A percentile compares a stretch with the other conserved stretches of the same genome.
phyloP scores from a whole-genome alignment of 2,888 invertebrate species.

The Phrixothrix hirtus region DNA sequence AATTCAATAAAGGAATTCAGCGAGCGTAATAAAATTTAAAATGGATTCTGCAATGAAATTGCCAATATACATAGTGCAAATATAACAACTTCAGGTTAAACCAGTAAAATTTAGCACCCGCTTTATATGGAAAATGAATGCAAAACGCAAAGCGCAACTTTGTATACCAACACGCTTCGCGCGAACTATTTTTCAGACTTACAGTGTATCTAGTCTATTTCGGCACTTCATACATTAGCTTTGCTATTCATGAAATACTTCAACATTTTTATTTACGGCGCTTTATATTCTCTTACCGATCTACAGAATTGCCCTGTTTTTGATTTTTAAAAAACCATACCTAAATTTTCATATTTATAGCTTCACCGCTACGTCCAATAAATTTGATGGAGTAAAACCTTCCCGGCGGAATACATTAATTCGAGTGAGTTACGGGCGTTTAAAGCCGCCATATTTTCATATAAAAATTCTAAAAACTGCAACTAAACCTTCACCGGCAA shows the following conservation, averaged over 20 bases:
- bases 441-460: too few relatives aligned
- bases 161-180: slow-evolving; percentile 22
- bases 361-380: too few relatives aligned
- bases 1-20: slow-evolving; percentile 6
- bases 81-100: slow-evolving; percentile 21
- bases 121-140: slow-evolving; percentile 33
- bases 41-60: slow-evolving; percentile 16
- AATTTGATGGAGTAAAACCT: too few relatives aligned
- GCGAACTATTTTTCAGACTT: slow-evolving; percentile 18
- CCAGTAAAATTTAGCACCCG: slow-evolving; percentile 25
- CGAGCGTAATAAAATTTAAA: slow-evolving; percentile 7
- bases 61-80: slow-evolving; percentile 15
- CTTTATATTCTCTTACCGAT: background rate
- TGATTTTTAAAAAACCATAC: too few relatives aligned
- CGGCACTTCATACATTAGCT: slow-evolving; percentile 24
- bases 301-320: background rate
- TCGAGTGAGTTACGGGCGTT: too few relatives aligned
- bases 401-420: too few relatives aligned
- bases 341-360: too few relatives aligned
- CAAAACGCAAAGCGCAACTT: slow-evolving; percentile 23
- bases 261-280: slow-evolving; percentile 12
- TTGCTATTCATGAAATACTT: slow-evolving; percentile 25
- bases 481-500: too few relatives aligned
- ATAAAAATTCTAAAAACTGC: too few relatives aligned
- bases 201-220: slow-evolving; percentile 13